A percentile compares a stretch with the other conserved stretches of the same genome.
Evolutionary conservation across 2,797 vertebrate genomes (phyloP).

Genomic region (Neomorphus geoffroyi): DNA sequence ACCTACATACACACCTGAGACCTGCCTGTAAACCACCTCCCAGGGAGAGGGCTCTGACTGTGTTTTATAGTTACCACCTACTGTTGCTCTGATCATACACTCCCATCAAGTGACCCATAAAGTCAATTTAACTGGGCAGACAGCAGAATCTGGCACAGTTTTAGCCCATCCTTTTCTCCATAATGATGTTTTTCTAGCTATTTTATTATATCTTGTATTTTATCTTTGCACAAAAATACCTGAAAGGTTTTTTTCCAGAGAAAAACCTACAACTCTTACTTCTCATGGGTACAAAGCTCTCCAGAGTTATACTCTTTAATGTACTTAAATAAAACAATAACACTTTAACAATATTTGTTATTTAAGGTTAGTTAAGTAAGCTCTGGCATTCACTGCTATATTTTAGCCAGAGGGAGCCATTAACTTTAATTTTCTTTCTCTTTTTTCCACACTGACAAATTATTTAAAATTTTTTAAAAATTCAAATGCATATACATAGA

Average conservation of each 20-base stretch:
- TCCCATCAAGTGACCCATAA: not conserved
- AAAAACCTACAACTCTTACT: not conserved
- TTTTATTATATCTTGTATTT: not conserved
- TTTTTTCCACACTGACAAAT: not conserved
- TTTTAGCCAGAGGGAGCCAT: not conserved
- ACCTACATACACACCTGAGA: not conserved
- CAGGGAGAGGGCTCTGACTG: not conserved
- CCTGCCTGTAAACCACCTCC: not conserved
- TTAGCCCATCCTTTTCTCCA: not conserved
- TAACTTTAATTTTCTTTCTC: not conserved
- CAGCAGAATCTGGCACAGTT: not conserved
- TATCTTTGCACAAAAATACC: not conserved
- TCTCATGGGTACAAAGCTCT: not conserved
- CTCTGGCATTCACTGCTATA: not conserved
- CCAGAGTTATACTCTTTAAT: not conserved
- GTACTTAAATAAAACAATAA: not conserved
- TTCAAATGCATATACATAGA: no score
- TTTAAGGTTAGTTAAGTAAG: not conserved
- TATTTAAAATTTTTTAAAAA: not conserved
- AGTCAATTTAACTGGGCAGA: not conserved
- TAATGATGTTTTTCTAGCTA: not conserved
- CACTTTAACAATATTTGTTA: not conserved
- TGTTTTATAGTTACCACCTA: not conserved
- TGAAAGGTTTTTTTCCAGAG: fast-evolving
- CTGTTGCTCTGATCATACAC: not conserved